A percentile compares a stretch with the other conserved stretches of the same genome.
Evolutionary conservation across 2,113 vertebrate genomes (phyloP).

Genomic region (Actenoides hombroni): DNA sequence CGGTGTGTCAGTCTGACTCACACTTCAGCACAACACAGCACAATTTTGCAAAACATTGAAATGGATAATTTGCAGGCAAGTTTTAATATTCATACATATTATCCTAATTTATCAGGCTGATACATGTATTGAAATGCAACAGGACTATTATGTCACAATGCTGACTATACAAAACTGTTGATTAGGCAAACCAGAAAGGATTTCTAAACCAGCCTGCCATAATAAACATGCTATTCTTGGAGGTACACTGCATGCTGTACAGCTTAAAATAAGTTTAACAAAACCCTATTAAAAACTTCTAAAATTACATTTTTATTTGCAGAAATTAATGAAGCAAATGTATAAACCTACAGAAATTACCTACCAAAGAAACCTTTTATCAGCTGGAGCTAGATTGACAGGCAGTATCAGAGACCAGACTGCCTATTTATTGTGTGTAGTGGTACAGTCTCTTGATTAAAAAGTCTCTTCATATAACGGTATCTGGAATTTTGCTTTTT

Average conservation of each 20-base stretch:
- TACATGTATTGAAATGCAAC: not conserved
- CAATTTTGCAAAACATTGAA: not conserved
- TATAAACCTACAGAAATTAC: not conserved
- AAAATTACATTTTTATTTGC: not conserved
- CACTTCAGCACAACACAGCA: not conserved
- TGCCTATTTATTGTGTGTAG: not conserved
- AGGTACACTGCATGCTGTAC: not conserved
- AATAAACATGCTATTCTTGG: not conserved
- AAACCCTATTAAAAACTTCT: not conserved
- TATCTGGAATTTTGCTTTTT: not conserved
- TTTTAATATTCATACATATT: conserved; percentile 22
- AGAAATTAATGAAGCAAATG: not conserved
- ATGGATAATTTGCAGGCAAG: not conserved
- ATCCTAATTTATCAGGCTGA: not conserved
- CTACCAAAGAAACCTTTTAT: not conserved
- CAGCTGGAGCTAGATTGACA: not conserved
- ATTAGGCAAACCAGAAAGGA: not conserved
- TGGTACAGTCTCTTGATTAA: not conserved
- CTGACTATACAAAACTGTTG: not conserved
- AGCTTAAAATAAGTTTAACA: not conserved
- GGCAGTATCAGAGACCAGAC: not conserved
- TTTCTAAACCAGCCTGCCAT: not conserved
- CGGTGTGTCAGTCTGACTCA: not conserved
- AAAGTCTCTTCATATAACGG: not conserved
- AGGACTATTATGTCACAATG: not conserved